Conservation (phyloP, 2,113 vertebrate genomes). For the Octodon degus region DNA sequence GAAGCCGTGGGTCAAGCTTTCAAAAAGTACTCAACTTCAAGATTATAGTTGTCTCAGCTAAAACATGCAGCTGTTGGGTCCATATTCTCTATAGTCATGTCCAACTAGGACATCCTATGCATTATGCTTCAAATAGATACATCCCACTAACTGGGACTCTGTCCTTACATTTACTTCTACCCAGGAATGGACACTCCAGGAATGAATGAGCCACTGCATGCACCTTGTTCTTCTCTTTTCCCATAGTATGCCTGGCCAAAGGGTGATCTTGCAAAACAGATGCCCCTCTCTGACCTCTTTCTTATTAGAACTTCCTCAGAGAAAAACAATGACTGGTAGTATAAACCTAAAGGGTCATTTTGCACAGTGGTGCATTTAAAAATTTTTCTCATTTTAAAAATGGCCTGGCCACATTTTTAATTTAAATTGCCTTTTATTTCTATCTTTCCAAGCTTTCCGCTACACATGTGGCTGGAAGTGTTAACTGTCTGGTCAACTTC, state of each 20-base stretch:
- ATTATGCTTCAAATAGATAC: not conserved
- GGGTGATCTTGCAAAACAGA: not conserved
- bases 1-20: not conserved
- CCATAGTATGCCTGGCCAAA: not conserved
- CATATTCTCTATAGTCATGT: not conserved
- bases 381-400: constrained; percentile 28
- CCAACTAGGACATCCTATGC: not conserved
- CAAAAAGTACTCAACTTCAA: not conserved
- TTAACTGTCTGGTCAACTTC: not conserved
- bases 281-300: not conserved
- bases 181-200: no score
- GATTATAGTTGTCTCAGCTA: not conserved
- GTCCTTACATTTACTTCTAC: not conserved
- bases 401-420: not conserved
- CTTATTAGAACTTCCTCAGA: not conserved
- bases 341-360: not conserved
- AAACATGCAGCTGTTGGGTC: not conserved
- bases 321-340: not conserved
- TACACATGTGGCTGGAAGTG: not conserved
- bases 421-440: not conserved
- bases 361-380: not conserved
- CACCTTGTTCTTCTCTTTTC: not conserved
- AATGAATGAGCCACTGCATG: not conserved
- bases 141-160: not conserved
- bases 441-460: not conserved